phyloP scores from a whole-genome alignment of 2,797 vertebrate genomes.

The Rhinella marina region DNA sequence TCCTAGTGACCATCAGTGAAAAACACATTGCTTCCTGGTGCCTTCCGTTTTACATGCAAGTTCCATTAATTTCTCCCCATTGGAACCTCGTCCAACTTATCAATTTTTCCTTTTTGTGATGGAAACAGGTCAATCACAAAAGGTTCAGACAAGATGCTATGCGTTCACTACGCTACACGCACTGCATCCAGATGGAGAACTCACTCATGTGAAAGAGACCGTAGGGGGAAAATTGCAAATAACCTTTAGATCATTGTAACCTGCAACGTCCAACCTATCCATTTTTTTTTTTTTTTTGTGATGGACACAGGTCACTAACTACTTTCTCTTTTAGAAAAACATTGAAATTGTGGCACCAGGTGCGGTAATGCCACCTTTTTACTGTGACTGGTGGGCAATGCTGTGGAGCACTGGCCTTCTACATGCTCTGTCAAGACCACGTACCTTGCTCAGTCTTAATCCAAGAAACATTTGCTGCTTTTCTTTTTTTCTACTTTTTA shows the following conservation, averaged over 20 bases:
- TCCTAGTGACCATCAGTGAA: too few relatives aligned
- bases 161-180: too few relatives aligned
- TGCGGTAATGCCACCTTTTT: not conserved
- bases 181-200: too few relatives aligned
- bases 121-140: not conserved
- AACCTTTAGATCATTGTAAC: not conserved
- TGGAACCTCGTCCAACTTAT: not conserved
- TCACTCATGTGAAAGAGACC: too few relatives aligned
- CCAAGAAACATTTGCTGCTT: not conserved
- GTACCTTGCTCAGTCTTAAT: not conserved
- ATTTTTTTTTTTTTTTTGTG: not conserved
- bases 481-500: conserved; percentile 20
- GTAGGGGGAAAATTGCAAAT: not conserved
- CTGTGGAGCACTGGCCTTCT: not conserved
- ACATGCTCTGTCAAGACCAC: not conserved
- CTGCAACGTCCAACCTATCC: not conserved
- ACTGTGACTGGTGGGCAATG: not conserved
- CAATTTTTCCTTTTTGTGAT: not conserved
- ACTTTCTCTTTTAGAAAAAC: not conserved
- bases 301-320: not conserved
- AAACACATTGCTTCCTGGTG: too few relatives aligned
- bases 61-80: too few relatives aligned
- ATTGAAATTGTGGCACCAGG: not conserved
- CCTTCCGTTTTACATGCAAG: too few relatives aligned
- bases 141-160: too few relatives aligned